Evolutionary conservation across 1,140 invertebrate species (phyloP), one percentile per base, ranked within the genome.

Genomic region (Drosophila lini): DNA sequence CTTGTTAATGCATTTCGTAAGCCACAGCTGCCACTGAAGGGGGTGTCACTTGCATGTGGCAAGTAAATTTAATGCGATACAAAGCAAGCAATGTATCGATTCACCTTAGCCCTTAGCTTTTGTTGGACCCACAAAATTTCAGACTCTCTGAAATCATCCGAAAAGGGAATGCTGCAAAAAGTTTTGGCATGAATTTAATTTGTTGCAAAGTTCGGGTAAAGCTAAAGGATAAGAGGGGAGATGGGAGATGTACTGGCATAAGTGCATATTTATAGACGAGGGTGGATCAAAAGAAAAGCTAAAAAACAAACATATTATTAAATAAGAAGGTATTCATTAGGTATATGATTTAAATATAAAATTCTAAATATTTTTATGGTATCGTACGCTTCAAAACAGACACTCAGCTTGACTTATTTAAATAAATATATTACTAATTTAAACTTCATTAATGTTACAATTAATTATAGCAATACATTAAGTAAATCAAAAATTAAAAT

Each of bases 1-100:
- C 64, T 80, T 74, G 80, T 89, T 89, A 88, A 88, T 88, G 83
- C 84, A 81, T 73, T 74, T 78, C 84, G 88, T 78, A 80, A 80
- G 76, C 84, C 80, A 70, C 84, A 86, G 48, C 70, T 78, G 74
- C 60, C 62, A 41, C 50, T 56, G 42, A 59, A 63, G 59, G 59
- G 45, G 55, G 36, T 56, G 59, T 38, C 65, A 59, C 28, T 77
- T 79, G 79, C 79, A 82, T 62, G 48, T 76, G 71, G 62, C 81
- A 88, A 79, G 78, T 67, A 76, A 81, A 85, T 85, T 81, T 68
- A 85, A 86, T 73, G 58, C 71, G 19, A 48, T 57, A 61, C 83
- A 88, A 73, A 88, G 63, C 59, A 76, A 59, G 79, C 58, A 76
- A 69, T 73, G 63, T 61, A 73, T 69, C 63, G 81, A 69, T 70